phyloP scores from a whole-genome alignment of 2,113 vertebrate species.

The Phyllostomus hastatus region DNA sequence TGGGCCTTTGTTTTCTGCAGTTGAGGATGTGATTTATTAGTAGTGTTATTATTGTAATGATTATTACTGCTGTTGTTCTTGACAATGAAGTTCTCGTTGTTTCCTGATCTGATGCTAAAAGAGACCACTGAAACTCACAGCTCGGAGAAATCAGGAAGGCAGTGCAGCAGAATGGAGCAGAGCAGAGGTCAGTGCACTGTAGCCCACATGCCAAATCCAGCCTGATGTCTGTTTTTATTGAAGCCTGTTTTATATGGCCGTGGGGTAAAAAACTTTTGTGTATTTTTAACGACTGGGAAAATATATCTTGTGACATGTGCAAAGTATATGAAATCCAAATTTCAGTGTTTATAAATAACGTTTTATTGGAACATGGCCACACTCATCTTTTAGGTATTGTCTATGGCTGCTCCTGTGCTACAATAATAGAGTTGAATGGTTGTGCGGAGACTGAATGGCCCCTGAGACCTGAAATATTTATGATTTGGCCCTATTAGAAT shows the following conservation, averaged over 20 bases:
- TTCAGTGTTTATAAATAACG: neutral
- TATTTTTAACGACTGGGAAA: neutral
- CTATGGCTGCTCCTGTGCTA: neutral
- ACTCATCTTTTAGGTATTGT: neutral
- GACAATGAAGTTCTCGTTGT: conserved; percentile 47
- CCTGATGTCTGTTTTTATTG: neutral
- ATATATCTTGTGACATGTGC: neutral
- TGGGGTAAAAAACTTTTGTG: neutral
- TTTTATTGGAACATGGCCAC: neutral
- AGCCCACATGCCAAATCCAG: neutral
- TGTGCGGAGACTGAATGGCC: neutral
- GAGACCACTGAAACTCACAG: neutral
- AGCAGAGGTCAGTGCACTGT: neutral
- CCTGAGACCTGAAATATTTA: neutral
- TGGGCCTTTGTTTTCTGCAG: conserved; percentile 63
- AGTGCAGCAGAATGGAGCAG: neutral
- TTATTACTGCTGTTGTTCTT: conserved; percentile 72
- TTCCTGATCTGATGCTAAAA: neutral
- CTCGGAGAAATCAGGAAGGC: neutral
- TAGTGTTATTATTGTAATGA: neutral
- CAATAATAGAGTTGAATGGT: neutral
- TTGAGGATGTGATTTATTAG: conserved; percentile 52
- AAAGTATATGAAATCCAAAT: neutral
- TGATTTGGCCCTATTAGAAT: neutral
- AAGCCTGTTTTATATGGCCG: neutral